Percentiles rank a stretch among this genome's conserved stretches.
Conservation (phyloP, 2,797 vertebrate species). For the Nyctibius grandis region DNA sequence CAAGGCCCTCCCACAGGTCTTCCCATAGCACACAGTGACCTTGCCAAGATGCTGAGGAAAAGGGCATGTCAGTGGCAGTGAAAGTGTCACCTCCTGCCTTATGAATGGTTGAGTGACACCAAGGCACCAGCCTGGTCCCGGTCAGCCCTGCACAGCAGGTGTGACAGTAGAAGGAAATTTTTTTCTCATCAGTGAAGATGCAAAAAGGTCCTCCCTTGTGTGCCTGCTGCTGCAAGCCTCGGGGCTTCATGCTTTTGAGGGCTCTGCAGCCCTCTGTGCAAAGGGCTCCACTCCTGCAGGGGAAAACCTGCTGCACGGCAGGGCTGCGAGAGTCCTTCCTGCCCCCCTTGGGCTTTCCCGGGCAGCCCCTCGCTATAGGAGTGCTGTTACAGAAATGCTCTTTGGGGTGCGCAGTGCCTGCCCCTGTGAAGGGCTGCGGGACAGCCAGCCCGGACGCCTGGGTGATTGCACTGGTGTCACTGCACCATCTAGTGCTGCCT, state of each 20-base stretch:
- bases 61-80: neutral
- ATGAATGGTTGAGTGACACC: neutral
- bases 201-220: accelerated
- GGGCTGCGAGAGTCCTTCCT: neutral
- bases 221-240: neutral
- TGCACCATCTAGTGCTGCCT: constrained; percentile 1
- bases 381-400: neutral
- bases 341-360: neutral
- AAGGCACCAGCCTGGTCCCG: neutral
- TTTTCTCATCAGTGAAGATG: neutral
- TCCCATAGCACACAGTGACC: neutral
- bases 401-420: accelerated
- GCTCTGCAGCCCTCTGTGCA: accelerated
- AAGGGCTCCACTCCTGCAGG: neutral
- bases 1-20: neutral
- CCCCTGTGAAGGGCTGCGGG: accelerated
- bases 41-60: neutral
- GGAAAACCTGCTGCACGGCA: neutral
- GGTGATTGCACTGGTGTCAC: neutral
- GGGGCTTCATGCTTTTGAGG: accelerated
- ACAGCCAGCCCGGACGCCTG: neutral
- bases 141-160: neutral
- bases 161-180: neutral
- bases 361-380: accelerated
- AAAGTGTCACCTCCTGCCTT: neutral